Conservation (phyloP, 35 echinoderm and acorn worm species). For the Lytechinus pictus region DNA sequence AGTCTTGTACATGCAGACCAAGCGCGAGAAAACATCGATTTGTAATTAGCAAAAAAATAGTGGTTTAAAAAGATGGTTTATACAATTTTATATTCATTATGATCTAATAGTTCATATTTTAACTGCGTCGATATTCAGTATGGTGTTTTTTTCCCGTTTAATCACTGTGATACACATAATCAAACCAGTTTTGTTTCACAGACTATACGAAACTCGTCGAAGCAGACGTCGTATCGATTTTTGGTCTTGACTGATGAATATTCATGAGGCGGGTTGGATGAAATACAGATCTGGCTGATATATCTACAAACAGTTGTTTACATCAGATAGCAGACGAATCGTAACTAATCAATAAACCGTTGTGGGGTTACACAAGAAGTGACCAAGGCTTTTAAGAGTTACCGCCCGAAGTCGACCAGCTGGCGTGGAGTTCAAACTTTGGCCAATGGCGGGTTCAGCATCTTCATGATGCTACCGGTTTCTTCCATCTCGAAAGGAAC, state of each 20-base stretch:
- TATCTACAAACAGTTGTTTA: not conserved
- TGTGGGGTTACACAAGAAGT: not conserved
- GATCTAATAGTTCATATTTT: no score
- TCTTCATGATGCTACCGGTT: no score
- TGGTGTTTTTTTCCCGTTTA: not conserved
- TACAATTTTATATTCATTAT: not conserved
- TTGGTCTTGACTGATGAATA: not conserved
- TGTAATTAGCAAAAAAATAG: not conserved
- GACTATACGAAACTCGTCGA: not conserved
- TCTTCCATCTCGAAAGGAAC: no score
- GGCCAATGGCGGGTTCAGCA: not conserved
- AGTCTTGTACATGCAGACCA: not conserved
- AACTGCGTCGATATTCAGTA: not conserved
- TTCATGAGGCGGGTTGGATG: not conserved
- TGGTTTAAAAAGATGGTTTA: not conserved
- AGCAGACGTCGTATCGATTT: not conserved
- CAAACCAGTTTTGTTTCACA: not conserved
- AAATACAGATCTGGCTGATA: not conserved
- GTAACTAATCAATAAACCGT: constrained; percentile 12
- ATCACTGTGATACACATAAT: not conserved
- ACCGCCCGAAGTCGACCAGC: not conserved
- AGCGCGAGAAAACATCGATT: no score
- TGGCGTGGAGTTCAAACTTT: not conserved
- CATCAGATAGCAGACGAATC: not conserved
- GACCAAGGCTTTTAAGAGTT: not conserved